A percentile compares a stretch with the other conserved stretches of the same genome.
Evolutionary conservation across 53 echinoderm and acorn worm genomes (phyloP).

Genomic region (Zoroaster sp.): DNA sequence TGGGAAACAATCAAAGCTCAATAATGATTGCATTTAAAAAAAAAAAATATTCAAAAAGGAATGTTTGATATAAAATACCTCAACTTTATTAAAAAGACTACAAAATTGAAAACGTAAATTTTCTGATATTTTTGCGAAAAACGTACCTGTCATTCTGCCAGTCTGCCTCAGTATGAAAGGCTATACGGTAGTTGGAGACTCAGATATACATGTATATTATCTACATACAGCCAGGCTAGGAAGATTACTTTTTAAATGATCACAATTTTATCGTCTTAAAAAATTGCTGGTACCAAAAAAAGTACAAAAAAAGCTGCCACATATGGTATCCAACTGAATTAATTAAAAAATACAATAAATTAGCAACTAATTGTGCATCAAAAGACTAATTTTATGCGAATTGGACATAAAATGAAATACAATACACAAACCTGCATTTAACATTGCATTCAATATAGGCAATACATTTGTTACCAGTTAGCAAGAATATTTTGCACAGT

Average conservation of each 20-base stretch:
- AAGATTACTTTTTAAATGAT: constrained; percentile 21
- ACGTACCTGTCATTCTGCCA: constrained; percentile 40
- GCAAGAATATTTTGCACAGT: no score
- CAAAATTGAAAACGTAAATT: background rate
- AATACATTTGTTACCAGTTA: no score
- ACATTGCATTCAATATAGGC: no score
- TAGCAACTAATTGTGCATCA: constrained; percentile 8
- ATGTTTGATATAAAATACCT: background rate
- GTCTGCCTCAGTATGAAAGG: background rate
- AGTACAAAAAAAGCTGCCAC: background rate
- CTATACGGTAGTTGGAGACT: background rate
- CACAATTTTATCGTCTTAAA: constrained; percentile 36
- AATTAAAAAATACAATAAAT: constrained; percentile 42
- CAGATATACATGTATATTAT: background rate
- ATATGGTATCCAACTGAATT: constrained; percentile 24
- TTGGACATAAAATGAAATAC: background rate
- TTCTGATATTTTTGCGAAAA: background rate
- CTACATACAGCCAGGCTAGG: background rate
- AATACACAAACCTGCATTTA: background rate
- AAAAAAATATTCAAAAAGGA: background rate
- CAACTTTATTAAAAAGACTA: background rate
- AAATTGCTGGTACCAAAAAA: constrained; percentile 44
- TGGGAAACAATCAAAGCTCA: no score
- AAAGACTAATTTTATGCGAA: background rate
- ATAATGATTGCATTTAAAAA: background rate